Percentiles rank a stretch among this genome's conserved stretches.
These are phyloP conservation scores for Glomeris marginata DNA, from an alignment of 2,888 invertebrate species.

Conservation along the genomic window DNA sequence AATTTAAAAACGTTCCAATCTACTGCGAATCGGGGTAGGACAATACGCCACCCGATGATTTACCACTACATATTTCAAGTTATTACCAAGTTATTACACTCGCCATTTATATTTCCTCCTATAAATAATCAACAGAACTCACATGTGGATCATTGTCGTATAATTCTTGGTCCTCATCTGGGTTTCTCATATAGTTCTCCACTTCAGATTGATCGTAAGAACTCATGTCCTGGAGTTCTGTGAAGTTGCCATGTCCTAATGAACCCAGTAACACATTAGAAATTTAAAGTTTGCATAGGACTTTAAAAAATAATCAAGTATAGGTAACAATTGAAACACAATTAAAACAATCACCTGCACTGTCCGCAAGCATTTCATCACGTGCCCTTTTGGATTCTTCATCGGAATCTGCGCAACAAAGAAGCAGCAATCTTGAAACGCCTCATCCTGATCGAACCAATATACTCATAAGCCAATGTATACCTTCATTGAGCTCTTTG, in stretches of 20 bases:
- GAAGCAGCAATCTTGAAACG: too few species aligned
- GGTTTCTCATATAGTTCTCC: too few species aligned
- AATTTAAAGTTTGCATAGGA: too few species aligned
- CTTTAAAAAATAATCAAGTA: too few species aligned
- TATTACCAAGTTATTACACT: background rate
- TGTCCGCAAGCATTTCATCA: background rate
- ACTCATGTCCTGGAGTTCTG: slow-evolving; percentile 3
- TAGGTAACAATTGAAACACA: too few species aligned
- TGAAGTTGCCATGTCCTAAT: slow-evolving; percentile 4
- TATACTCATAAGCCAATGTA: slow-evolving; percentile 6
- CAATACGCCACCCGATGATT: too few species aligned
- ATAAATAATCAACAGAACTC: slow-evolving; percentile 3
- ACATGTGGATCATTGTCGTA: slow-evolving; percentile 7
- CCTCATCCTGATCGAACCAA: too few species aligned
- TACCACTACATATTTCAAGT: too few species aligned
- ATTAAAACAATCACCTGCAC: background rate
- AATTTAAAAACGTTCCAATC: too few species aligned
- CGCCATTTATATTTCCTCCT: background rate
- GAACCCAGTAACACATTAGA: background rate
- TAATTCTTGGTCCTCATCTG: slow-evolving; percentile 6
- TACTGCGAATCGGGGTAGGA: too few species aligned
- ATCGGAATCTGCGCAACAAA: background rate
- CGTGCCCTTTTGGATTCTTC: slow-evolving; percentile 4
- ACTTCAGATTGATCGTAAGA: slow-evolving; percentile 4
- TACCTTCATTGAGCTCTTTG: slow-evolving; percentile 76